phyloP scores from a whole-genome alignment of 2,888 invertebrate species.

The Nomada ferruginata region DNA sequence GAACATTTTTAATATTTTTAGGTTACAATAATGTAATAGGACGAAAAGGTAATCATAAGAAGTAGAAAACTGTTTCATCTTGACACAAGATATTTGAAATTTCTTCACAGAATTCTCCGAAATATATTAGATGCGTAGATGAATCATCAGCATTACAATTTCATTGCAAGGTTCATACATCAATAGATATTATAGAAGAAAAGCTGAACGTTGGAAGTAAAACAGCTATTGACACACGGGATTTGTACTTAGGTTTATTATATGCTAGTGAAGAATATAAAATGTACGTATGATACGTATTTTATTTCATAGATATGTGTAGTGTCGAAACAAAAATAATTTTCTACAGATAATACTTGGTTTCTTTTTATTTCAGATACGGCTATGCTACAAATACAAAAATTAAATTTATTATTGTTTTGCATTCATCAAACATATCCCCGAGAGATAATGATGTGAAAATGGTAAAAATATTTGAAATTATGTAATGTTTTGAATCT shows the following conservation, averaged over 20 bases:
- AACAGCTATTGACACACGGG: constrained; percentile 91
- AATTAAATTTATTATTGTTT: constrained; percentile 96
- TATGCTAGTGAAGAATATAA: constrained; percentile 98
- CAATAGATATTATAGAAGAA: constrained; percentile 95
- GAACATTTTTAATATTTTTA: constrained; percentile 34
- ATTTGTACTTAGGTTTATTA: constrained; percentile 95
- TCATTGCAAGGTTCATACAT: constrained; percentile 97
- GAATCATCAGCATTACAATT: constrained; percentile 94
- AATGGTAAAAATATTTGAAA: constrained; percentile 87
- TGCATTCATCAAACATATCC: constrained; percentile 94
- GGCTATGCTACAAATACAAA: constrained; percentile 99
- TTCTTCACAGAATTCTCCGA: constrained; percentile 92
- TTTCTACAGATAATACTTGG: neutral
- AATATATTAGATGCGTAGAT: constrained; percentile 92
- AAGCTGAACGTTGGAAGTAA: constrained; percentile 88
- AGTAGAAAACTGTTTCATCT: neutral
- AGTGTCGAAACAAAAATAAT: neutral
- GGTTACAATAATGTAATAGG: constrained; percentile 39
- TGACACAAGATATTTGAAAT: neutral
- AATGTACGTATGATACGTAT: constrained; percentile 89
- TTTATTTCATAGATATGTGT: constrained; percentile 67
- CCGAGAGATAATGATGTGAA: constrained; percentile 97
- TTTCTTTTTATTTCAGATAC: constrained; percentile 86
- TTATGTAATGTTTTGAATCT: constrained; percentile 5
- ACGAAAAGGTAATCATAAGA: neutral